These are phyloP conservation scores for Eulithis testata DNA, from an alignment of 2,888 invertebrate species.

Conservation along the genomic window DNA sequence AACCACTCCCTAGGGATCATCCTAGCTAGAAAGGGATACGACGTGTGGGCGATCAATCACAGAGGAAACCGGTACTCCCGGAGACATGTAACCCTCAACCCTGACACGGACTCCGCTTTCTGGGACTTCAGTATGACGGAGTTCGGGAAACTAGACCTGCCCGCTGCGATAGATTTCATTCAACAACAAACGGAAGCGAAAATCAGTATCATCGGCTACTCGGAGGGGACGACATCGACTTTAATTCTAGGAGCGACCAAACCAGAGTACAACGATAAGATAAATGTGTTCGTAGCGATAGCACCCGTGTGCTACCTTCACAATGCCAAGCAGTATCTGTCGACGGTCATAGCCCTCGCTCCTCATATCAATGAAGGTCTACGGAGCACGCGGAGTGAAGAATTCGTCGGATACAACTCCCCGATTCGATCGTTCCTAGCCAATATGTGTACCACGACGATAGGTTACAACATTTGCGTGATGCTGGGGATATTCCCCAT, in stretches of 20 bases:
- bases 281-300: slow-evolving; percentile 73
- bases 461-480: slow-evolving; percentile 35
- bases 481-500: slow-evolving; percentile 24
- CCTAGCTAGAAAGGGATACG: slow-evolving; percentile 78
- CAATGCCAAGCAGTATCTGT: slow-evolving; percentile 37
- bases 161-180: slow-evolving; percentile 81
- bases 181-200: slow-evolving; percentile 71
- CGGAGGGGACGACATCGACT: slow-evolving; percentile 84
- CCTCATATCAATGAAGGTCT: slow-evolving; percentile 28
- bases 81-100: slow-evolving; percentile 72
- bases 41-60: slow-evolving; percentile 67
- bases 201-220: slow-evolving; percentile 87
- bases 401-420: slow-evolving; percentile 32
- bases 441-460: slow-evolving; percentile 19
- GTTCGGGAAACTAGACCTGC: slow-evolving; percentile 87
- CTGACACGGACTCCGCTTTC: slow-evolving; percentile 60
- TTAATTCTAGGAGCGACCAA: slow-evolving; percentile 74
- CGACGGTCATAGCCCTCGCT: slow-evolving; percentile 15
- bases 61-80: slow-evolving; percentile 86
- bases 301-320: slow-evolving; percentile 72
- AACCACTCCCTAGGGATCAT: slow-evolving; percentile 51
- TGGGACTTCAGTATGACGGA: slow-evolving; percentile 87
- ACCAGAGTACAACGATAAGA: slow-evolving; percentile 82
- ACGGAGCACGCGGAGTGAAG: slow-evolving; percentile 22
- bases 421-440: slow-evolving; percentile 24